Conservation (phyloP, 2,113 vertebrate genomes). For the Cyprinodon variegatus region DNA sequence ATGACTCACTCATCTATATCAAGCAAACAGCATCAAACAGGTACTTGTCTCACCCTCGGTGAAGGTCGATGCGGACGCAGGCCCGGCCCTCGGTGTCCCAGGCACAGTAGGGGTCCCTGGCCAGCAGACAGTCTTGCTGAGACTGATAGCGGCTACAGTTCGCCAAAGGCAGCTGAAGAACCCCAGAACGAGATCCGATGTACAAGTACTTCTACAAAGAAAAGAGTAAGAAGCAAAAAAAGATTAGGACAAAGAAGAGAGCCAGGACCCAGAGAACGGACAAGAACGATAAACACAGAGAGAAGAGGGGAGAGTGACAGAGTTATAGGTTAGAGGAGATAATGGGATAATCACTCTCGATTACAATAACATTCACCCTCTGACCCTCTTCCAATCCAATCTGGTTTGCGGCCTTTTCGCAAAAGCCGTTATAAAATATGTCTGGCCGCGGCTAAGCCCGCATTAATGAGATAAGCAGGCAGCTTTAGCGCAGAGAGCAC, state of each 20-base stretch:
- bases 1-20: neutral
- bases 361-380: constrained; percentile 71
- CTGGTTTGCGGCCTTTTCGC: constrained; percentile 50
- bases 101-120: constrained; percentile 93
- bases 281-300: constrained; percentile 57
- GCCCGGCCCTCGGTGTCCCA: constrained; percentile 89
- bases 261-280: constrained; percentile 35
- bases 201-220: constrained; percentile 88
- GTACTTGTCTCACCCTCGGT: constrained; percentile 80
- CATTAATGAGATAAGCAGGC: constrained; percentile 71
- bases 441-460: constrained; percentile 56
- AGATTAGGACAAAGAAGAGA: constrained; percentile 40
- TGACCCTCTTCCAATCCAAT: constrained; percentile 62
- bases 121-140: constrained; percentile 90
- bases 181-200: constrained; percentile 88
- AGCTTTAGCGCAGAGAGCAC: constrained; percentile 39
- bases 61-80: constrained; percentile 84
- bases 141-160: constrained; percentile 91
- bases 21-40: neutral
- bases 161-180: constrained; percentile 90
- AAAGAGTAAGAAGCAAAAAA: neutral
- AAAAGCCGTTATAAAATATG: constrained; percentile 65
- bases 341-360: constrained; percentile 77
- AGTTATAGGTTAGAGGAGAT: constrained; percentile 68
- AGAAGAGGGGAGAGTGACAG: constrained; percentile 33